Conservation (phyloP, 2,888 invertebrate genomes). For the Clostera curtula region DNA sequence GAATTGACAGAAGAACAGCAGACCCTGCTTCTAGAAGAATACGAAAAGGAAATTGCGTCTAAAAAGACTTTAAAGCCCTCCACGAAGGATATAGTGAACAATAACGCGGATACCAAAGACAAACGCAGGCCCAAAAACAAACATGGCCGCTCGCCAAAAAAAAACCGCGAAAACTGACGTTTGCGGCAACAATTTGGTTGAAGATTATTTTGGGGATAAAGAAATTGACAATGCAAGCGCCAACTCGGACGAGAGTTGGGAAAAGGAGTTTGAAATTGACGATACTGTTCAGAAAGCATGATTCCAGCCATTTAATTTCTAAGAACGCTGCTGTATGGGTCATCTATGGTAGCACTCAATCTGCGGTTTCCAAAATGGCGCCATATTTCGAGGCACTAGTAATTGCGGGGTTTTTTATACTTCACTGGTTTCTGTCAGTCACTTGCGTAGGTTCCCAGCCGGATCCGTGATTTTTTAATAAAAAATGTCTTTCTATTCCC, state of each 20-base stretch:
- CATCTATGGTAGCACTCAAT: too few species aligned
- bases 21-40: slow-evolving; percentile 78
- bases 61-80: slow-evolving; percentile 51
- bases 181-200: slow-evolving; percentile 65
- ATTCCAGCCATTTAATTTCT: slow-evolving; percentile 33
- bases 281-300: slow-evolving; percentile 48
- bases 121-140: too few species aligned
- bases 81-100: slow-evolving; percentile 46
- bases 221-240: slow-evolving; percentile 64
- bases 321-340: too few species aligned
- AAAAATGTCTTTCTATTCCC: too few species aligned
- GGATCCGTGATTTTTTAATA: too few species aligned
- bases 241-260: slow-evolving; percentile 76
- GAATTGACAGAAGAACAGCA: slow-evolving; percentile 83
- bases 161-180: slow-evolving; percentile 52
- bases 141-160: slow-evolving; percentile 44
- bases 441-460: too few species aligned
- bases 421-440: too few species aligned
- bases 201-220: slow-evolving; percentile 70
- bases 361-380: too few species aligned
- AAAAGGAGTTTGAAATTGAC: slow-evolving; percentile 76
- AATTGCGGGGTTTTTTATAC: too few species aligned
- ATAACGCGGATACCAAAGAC: slow-evolving; percentile 49
- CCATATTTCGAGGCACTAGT: too few species aligned
- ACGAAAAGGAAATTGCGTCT: slow-evolving; percentile 77